Base-by-base conservation (phyloP, 2,888 invertebrate species). In the Platynereis dumerilii region DNA sequence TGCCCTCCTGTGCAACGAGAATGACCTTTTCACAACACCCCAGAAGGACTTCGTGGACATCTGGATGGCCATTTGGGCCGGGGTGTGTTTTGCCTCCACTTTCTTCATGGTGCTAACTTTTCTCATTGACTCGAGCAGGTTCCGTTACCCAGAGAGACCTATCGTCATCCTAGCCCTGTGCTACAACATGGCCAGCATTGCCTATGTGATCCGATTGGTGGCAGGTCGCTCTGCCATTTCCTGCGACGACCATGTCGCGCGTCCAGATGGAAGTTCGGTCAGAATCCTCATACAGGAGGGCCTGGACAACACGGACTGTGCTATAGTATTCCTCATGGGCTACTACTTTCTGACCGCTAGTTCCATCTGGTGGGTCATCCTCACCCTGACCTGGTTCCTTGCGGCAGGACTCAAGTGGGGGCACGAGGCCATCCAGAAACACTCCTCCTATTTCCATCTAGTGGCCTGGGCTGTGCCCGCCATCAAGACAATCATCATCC, bases 331-430 rank as follows among this genome's bases (percentile, higher is more conserved):
- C 84, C 87, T 96, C 42, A 86, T 96, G 74, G 88, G 93, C 60
- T 97, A 95, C 86, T 96, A 93, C 87, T 96, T 96, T 85, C 92
- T 92, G 67, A 91, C 92, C 84, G 94, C 96, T 52, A 92, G 92
- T 29, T 90, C 90, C 67, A 90, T 94, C 68, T 96, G 96, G 96
- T 87, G 94, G 96, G 92, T 95, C 58, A 91, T 94, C 71, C 88
- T 95, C 58, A 91, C 93, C 57, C 89, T 92, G 44, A 93, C 93
- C 77, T 96, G 96, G 96, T 88, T 89, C 78, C 86, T 89, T 63
- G 73, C 88, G 3, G 86, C 86, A 5, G 86, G 86, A 58, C 78
- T 86, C n/a, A 85, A 85, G 68, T 87, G 87, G 87, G 84, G 86
- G 56, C 85, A 88, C 66, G 89, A 89, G 74, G 87, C 81, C 80